Conservation (phyloP, 1,140 invertebrate genomes). For the Lysiphlebus fabarum region DNA sequence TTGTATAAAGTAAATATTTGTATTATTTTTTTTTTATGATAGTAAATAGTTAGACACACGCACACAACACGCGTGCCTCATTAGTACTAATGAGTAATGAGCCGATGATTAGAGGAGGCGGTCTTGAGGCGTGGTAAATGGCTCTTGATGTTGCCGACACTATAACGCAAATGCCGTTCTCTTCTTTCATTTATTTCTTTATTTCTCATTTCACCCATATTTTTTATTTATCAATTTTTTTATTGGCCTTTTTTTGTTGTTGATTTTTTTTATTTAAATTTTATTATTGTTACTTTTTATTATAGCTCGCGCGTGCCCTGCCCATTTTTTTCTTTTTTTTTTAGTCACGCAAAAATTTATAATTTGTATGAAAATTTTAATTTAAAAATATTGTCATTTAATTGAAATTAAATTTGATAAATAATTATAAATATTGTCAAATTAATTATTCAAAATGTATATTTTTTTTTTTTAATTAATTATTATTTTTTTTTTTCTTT, state of each 20-base stretch:
- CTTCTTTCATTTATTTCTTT: constrained; percentile 23
- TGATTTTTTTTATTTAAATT: constrained; percentile 21
- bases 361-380: too few species aligned
- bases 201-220: constrained; percentile 12
- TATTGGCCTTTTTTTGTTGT: constrained; percentile 20
- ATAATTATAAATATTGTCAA: too few species aligned
- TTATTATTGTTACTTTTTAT: not conserved
- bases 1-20: too few species aligned
- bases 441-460: too few species aligned
- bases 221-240: constrained; percentile 24
- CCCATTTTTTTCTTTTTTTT: too few species aligned
- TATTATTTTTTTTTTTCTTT: constrained; percentile 8
- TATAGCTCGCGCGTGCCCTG: constrained; percentile 4
- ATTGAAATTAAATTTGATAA: too few species aligned
- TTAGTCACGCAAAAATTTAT: not conserved
- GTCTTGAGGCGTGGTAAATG: constrained; percentile 49
- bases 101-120: constrained; percentile 55
- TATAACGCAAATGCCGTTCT: constrained; percentile 30
- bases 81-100: constrained; percentile 56
- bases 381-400: too few species aligned
- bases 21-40: too few species aligned
- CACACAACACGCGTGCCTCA: constrained; percentile 46
- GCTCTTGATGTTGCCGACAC: constrained; percentile 48
- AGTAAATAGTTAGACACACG: constrained; percentile 24
- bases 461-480: not conserved